Conservation (phyloP, 2,113 vertebrate genomes). For the Neolamprologus toae region DNA sequence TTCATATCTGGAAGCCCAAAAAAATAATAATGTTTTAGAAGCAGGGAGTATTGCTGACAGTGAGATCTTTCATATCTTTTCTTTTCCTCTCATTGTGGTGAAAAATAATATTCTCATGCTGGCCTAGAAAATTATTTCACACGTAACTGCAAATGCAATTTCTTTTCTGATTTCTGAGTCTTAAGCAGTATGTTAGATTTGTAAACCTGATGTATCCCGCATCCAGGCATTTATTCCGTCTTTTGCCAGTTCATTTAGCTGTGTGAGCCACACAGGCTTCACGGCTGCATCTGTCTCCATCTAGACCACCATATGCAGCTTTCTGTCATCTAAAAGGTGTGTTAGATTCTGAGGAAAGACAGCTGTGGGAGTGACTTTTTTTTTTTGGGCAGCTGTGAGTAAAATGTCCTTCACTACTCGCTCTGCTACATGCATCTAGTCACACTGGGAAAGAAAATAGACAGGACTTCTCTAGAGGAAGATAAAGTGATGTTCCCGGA, state of each 20-base stretch:
- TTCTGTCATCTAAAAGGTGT: slow-evolving; percentile 9
- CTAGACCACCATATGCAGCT: slow-evolving; percentile 29
- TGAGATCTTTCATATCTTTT: neutral
- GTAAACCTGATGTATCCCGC: neutral
- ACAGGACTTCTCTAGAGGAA: neutral
- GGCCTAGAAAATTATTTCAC: neutral
- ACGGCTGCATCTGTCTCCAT: slow-evolving; percentile 37
- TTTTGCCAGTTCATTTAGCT: slow-evolving; percentile 31
- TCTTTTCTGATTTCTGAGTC: neutral
- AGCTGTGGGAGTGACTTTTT: slow-evolving; percentile 2
- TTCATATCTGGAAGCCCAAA: neutral
- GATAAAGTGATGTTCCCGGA: neutral
- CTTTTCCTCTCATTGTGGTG: neutral
- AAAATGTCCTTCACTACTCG: slow-evolving; percentile 9
- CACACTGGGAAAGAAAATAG: neutral
- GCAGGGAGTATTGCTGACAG: neutral
- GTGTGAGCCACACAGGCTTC: slow-evolving; percentile 5
- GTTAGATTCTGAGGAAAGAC: neutral
- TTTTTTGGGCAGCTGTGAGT: neutral
- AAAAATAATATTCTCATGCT: neutral
- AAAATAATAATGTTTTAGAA: neutral
- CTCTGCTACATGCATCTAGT: slow-evolving; percentile 17
- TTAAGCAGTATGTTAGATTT: neutral
- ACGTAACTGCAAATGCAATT: neutral
- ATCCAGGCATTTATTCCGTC: neutral